Evolutionary conservation across 2,888 invertebrate genomes (phyloP).

Genomic region (Mimachlamys varia): DNA sequence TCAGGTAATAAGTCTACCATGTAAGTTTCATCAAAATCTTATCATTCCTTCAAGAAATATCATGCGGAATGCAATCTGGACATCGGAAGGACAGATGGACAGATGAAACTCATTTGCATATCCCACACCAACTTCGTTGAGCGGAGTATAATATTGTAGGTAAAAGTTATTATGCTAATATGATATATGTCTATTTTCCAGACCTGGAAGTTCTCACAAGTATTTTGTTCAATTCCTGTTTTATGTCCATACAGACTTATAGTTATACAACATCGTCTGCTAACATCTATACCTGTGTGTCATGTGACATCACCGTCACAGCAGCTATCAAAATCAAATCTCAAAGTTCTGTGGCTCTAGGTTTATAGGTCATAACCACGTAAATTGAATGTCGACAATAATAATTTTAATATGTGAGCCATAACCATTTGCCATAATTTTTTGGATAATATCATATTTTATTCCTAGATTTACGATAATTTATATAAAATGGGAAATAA

Average conservation of each 20-base stretch:
- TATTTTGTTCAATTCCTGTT: background rate
- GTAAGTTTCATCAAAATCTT: too few species aligned
- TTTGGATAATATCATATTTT: conserved; percentile 16
- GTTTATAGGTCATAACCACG: background rate
- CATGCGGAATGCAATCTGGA: too few species aligned
- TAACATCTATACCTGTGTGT: background rate
- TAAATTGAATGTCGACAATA: conserved; percentile 25
- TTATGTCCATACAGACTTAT: background rate
- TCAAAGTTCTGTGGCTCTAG: background rate
- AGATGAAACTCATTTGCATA: too few species aligned
- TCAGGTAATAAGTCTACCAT: too few species aligned
- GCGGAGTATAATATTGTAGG: too few species aligned
- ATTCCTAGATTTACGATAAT: background rate
- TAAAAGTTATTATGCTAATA: background rate
- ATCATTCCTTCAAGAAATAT: too few species aligned
- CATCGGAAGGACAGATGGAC: too few species aligned
- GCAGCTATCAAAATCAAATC: background rate
- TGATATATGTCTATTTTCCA: background rate
- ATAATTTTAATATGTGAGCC: conserved; percentile 7
- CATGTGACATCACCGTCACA: background rate
- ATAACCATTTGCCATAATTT: background rate
- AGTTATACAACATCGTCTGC: background rate
- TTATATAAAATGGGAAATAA: conserved; percentile 28
- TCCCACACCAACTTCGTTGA: too few species aligned
- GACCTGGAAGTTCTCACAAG: conserved; percentile 25